These are phyloP conservation scores for Epirrhoe tristata DNA, from an alignment of 2,888 invertebrate species.

Conservation along the genomic window DNA sequence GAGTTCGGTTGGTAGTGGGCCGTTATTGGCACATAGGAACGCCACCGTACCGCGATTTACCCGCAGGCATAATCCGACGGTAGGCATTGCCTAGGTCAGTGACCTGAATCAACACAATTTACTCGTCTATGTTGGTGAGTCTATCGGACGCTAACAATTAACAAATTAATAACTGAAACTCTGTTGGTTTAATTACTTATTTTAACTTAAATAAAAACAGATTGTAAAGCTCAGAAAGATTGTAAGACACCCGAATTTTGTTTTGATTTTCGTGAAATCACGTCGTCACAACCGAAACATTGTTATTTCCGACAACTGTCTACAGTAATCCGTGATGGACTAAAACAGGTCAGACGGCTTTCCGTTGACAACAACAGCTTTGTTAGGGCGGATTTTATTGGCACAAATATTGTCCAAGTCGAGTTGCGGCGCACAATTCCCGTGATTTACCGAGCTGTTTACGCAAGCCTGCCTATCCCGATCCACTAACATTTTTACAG, in stretches of 20 bases:
- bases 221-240: neutral
- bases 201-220: neutral
- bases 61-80: slow-evolving; percentile 34
- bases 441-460: slow-evolving; percentile 83
- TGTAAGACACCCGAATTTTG: neutral
- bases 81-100: slow-evolving; percentile 28
- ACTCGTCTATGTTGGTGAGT: slow-evolving; percentile 8
- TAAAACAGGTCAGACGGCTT: slow-evolving; percentile 78
- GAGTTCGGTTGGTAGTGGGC: slow-evolving; percentile 29
- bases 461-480: slow-evolving; percentile 73
- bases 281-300: slow-evolving; percentile 21
- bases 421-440: slow-evolving; percentile 74
- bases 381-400: slow-evolving; percentile 82
- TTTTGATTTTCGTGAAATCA: slow-evolving; percentile 6
- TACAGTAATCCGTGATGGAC: slow-evolving; percentile 68
- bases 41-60: slow-evolving; percentile 29
- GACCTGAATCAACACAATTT: slow-evolving; percentile 29
- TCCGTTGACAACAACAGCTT: slow-evolving; percentile 82
- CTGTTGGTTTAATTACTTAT: slow-evolving; percentile 2
- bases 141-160: slow-evolving; percentile 15
- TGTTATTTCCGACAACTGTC: slow-evolving; percentile 42
- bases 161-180: slow-evolving; percentile 10
- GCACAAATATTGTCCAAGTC: slow-evolving; percentile 82
- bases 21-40: slow-evolving; percentile 36
- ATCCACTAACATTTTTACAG: slow-evolving; percentile 75